These are phyloP conservation scores for Bombyx huttoni DNA, from an alignment of 2,888 invertebrate species.

Conservation along the genomic window DNA sequence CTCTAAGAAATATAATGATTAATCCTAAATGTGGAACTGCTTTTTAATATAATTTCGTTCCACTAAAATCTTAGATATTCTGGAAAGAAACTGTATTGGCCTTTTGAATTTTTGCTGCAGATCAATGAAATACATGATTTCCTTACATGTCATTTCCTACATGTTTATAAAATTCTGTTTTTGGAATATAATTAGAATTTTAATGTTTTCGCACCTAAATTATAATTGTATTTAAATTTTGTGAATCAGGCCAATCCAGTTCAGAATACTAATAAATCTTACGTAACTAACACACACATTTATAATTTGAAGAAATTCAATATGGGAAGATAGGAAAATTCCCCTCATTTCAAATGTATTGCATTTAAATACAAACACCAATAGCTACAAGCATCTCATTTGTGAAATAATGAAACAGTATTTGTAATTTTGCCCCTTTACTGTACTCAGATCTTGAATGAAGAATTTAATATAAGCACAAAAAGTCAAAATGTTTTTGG, in stretches of 20 bases:
- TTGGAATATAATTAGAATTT: background rate
- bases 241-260: slow-evolving; percentile 32
- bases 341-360: background rate
- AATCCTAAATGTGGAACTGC: slow-evolving; percentile 52
- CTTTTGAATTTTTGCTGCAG: background rate
- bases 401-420: background rate
- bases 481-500: too few relatives aligned
- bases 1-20: slow-evolving; percentile 69
- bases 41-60: slow-evolving; percentile 23
- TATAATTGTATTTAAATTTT: background rate
- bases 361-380: background rate
- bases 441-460: background rate
- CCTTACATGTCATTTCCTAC: background rate
- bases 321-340: background rate
- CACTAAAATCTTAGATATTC: slow-evolving; percentile 32
- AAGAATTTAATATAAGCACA: background rate
- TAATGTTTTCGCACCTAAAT: background rate
- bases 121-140: background rate
- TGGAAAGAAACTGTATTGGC: slow-evolving; percentile 37
- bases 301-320: slow-evolving; percentile 32
- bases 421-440: background rate
- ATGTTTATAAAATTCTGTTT: background rate
- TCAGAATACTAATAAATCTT: slow-evolving; percentile 18
- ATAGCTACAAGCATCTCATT: background rate
- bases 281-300: slow-evolving; percentile 45